Evolutionary conservation across 2,797 vertebrate species (phyloP), one percentile per base, ranked within the genome.

Genomic region (Zenarchopterus dispar): DNA sequence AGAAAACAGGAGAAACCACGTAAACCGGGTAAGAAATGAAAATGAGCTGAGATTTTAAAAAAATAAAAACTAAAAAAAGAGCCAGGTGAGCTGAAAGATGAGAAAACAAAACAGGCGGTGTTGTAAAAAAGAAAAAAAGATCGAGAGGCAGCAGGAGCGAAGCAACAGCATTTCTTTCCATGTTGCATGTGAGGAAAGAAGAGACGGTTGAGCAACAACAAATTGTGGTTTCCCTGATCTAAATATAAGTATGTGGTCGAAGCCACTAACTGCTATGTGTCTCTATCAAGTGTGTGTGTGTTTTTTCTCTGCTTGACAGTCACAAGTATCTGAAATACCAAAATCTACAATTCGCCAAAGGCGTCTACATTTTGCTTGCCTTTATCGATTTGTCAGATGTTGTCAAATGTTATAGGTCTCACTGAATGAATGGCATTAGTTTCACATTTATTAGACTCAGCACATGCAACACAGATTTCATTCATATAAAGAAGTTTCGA

Each of bases 181-280:
- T 70, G 70, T 45, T 78, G 82, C 77, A 70, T 81, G 73, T 61
- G 67, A 85, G 65, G 49, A 52, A 72, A 81, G 57, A 80, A 69
- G 82, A 77, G 80, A 89, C 82, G 58, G 87, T 87, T 88, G 85
- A 88, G 81, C 84, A 87, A 78, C 75, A 84, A 81, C 81, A 74
- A 77, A 54, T 80, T 88, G 91, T 80, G 90, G 91, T 90, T 92
- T 90, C 70, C 88, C 76, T 81, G 81, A 78, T 91, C 91, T 93
- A 93, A 93, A 93, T 92, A 84, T 93, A 92, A 88, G 65, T 68
- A 55, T 82, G 80, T 58, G 72, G 86, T 90, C 48, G 42, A 82
- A 88, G 66, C 82, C 81, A 63, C 83, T 84, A 87, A 88, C 80
- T 86, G 87, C 84, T 90, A 57, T 58, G 64, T 62, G 62, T 79